phyloP scores from a whole-genome alignment of 1,140 invertebrate species.

The Drosophila bifasciata region DNA sequence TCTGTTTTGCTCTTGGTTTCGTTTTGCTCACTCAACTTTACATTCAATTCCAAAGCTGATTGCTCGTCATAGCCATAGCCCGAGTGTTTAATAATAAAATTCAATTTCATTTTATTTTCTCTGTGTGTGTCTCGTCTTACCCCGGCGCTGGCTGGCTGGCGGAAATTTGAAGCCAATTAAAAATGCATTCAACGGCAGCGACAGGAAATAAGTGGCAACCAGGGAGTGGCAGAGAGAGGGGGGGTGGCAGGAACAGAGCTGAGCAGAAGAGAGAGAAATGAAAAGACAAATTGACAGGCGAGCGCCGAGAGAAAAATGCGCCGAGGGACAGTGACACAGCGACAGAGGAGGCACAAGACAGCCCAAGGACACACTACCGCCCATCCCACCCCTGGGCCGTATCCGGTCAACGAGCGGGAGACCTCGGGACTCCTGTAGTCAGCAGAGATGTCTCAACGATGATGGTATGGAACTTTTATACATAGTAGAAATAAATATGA shows the following conservation, averaged over 20 bases:
- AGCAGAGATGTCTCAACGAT: conserved; percentile 11
- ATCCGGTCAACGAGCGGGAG: no score
- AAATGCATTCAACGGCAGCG: conserved; percentile 69
- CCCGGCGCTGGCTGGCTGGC: conserved; percentile 31
- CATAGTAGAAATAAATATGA: conserved; percentile 70
- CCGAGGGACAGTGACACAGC: conserved; percentile 3
- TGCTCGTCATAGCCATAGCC: conserved; percentile 18
- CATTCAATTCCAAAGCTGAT: conserved; percentile 32
- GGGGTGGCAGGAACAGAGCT: no score
- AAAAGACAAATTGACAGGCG: conserved; percentile 70
- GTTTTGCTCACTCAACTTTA: conserved; percentile 17
- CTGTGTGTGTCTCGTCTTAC: conserved; percentile 44
- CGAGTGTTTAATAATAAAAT: conserved; percentile 59
- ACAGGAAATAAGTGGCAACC: conserved; percentile 62
- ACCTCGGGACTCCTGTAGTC: background rate
- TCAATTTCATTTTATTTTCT: conserved; percentile 41
- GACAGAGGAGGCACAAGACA: conserved; percentile 3
- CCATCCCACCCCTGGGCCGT: no score
- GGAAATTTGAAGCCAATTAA: conserved; percentile 80
- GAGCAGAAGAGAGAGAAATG: conserved; percentile 22
- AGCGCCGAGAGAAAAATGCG: conserved; percentile 25
- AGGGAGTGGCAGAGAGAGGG: no score
- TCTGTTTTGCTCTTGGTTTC: background rate
- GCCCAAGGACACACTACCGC: conserved; percentile 16
- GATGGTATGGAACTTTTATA: conserved; percentile 24